A percentile compares a stretch with the other conserved stretches of the same genome.
phyloP scores from a whole-genome alignment of 2,797 vertebrate species.

The Lutjanus campechanus region DNA sequence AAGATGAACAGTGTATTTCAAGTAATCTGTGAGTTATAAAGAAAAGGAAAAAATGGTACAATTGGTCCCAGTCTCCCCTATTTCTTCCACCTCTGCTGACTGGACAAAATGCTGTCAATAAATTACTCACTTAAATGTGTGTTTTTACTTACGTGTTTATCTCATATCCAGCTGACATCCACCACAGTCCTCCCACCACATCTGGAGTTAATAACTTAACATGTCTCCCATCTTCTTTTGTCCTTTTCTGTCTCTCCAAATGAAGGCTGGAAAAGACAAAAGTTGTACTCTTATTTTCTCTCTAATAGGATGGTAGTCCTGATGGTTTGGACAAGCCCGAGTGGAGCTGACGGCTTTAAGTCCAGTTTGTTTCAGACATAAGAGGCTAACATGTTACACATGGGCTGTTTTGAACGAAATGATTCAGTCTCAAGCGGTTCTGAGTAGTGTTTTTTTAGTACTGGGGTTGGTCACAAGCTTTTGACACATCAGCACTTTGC shows the following conservation, averaged over 20 bases:
- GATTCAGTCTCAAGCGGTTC: conserved; percentile 47
- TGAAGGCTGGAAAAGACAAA: conserved; percentile 10
- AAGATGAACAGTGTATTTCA: too few species aligned
- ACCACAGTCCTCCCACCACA: conserved; percentile 46
- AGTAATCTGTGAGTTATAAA: too few species aligned
- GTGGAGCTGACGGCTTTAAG: not conserved
- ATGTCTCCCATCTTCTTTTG: conserved; percentile 21
- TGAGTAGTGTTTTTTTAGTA: too few species aligned
- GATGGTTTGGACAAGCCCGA: not conserved
- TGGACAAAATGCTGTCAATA: not conserved
- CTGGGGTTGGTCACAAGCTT: conserved; percentile 59
- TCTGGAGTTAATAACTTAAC: conserved; percentile 38
- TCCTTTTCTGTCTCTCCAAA: not conserved
- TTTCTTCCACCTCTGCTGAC: too few species aligned
- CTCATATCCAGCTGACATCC: conserved; percentile 49
- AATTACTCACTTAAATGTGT: not conserved
- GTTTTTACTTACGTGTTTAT: conserved; percentile 62
- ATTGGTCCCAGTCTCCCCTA: too few species aligned
- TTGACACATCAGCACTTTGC: conserved; percentile 71
- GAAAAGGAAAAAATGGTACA: too few species aligned
- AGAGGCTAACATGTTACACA: not conserved
- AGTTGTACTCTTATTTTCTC: not conserved
- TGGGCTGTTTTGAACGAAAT: conserved; percentile 16
- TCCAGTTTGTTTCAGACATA: not conserved
- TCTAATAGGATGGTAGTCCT: too few species aligned